Percentiles rank a stretch among this genome's conserved stretches.
Evolutionary conservation across 1,140 invertebrate species (phyloP).

Genomic region (Cherax destructor): DNA sequence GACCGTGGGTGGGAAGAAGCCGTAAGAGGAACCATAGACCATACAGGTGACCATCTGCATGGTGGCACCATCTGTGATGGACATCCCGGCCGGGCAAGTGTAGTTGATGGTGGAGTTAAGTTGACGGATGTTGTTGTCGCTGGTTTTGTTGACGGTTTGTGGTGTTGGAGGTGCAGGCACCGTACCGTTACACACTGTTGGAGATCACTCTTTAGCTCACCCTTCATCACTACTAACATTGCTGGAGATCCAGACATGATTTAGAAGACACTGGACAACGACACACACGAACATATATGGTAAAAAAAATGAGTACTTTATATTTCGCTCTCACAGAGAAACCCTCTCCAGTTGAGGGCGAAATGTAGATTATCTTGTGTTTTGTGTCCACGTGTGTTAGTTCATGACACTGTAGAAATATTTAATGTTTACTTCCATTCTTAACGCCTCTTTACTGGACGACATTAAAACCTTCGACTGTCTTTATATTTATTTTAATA

Average conservation of each 20-base stretch:
- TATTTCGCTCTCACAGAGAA: too few species aligned
- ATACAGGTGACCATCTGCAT: background rate
- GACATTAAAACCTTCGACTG: too few species aligned
- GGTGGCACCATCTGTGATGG: background rate
- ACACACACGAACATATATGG: too few species aligned
- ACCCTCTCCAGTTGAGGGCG: background rate
- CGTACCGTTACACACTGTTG: background rate
- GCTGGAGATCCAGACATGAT: background rate
- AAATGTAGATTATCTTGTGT: too few species aligned
- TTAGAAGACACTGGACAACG: too few species aligned
- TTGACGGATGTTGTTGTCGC: background rate
- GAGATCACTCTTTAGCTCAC: background rate
- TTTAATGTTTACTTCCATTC: too few species aligned
- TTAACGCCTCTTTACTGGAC: too few species aligned
- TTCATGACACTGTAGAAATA: too few species aligned
- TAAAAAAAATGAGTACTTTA: too few species aligned
- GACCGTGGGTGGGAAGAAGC: background rate
- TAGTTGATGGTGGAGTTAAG: background rate
- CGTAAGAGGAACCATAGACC: background rate
- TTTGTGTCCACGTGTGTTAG: too few species aligned
- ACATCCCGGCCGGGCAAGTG: background rate
- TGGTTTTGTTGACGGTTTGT: background rate
- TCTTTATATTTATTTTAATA: too few species aligned
- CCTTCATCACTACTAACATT: background rate
- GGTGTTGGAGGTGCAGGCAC: background rate